These are phyloP conservation scores for Crotalus tigris DNA, from an alignment of 2,113 vertebrate species.

Conservation along the genomic window DNA sequence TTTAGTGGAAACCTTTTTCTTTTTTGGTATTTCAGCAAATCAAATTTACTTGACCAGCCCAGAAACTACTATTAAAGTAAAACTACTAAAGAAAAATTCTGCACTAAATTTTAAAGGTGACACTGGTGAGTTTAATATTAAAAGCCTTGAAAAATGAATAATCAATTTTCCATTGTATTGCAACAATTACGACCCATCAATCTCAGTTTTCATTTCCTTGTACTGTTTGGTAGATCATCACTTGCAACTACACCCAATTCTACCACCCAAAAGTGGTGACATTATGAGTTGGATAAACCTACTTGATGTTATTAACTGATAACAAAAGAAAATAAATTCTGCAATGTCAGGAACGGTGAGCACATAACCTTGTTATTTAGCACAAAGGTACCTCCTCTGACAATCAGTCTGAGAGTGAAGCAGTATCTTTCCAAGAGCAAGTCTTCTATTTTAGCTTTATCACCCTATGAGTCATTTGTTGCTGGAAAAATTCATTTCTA, in stretches of 20 bases:
- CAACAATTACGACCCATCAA: neutral
- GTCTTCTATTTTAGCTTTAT: neutral
- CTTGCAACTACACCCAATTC: neutral
- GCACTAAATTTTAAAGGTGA: neutral
- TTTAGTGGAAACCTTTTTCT: conserved; percentile 20
- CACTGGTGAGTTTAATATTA: neutral
- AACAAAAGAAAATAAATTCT: neutral
- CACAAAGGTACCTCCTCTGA: neutral
- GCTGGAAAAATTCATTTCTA: neutral
- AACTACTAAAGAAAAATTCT: neutral
- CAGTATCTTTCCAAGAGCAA: neutral
- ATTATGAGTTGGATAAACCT: neutral
- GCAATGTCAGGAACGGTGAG: neutral
- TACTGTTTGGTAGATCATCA: neutral
- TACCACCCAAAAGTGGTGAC: neutral
- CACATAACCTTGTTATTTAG: neutral
- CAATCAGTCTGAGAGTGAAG: neutral
- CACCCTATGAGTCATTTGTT: neutral
- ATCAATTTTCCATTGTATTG: neutral
- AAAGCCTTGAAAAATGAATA: neutral
- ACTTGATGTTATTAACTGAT: neutral
- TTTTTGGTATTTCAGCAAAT: neutral
- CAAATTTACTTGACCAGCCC: neutral
- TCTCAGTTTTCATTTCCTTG: neutral
- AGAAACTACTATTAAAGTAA: conserved; percentile 8